Conservation (phyloP, 2,113 vertebrate species). For the Microcebus lehilahytsara region DNA sequence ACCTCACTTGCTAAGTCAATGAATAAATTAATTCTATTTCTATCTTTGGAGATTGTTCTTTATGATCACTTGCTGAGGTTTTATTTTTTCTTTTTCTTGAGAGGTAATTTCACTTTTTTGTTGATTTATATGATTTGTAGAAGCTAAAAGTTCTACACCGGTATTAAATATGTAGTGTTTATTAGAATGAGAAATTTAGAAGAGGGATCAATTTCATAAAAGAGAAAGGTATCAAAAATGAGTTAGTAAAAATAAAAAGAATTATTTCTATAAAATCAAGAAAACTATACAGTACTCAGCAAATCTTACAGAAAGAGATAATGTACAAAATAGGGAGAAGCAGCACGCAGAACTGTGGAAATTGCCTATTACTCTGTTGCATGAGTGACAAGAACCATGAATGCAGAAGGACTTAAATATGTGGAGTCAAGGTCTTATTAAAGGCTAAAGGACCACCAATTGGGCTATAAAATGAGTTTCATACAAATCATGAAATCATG, state of each 20-base stretch:
- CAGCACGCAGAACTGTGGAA: not conserved
- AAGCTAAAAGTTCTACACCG: not conserved
- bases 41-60: not conserved
- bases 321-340: not conserved
- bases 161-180: not conserved
- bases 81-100: not conserved
- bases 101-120: not conserved
- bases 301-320: not conserved
- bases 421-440: not conserved
- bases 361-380: not conserved
- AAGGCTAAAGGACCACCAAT: not conserved
- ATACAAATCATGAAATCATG: not conserved
- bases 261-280: not conserved
- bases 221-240: not conserved
- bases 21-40: not conserved
- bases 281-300: not conserved
- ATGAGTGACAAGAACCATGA: not conserved
- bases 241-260: not conserved
- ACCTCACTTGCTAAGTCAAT: not conserved
- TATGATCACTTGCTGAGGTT: not conserved
- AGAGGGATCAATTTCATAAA: not conserved
- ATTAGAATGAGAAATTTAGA: not conserved
- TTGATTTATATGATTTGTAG: not conserved
- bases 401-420: not conserved
- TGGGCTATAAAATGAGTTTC: not conserved